Evolutionary conservation across 1,140 invertebrate genomes (phyloP), one percentile per base, ranked within the genome.

Genomic region (Portunus trituberculatus): DNA sequence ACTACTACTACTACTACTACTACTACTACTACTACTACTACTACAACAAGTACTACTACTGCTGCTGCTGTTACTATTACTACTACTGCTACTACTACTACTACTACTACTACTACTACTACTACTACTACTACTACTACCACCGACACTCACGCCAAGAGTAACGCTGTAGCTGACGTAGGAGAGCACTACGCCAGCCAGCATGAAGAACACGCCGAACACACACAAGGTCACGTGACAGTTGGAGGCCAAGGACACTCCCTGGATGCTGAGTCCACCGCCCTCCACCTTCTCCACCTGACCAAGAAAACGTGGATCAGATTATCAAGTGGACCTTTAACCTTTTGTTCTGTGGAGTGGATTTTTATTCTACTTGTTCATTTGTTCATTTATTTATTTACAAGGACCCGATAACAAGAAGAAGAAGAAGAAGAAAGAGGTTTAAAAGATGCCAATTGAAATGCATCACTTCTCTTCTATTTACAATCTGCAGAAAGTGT

Each of bases 231-330:
- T 96, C 12, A 96, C 93, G 82, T 96, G 95, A 46, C 95, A 96
- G 59, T 96, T 91, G 28, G 92, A 93, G 10, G 95, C 95, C 46
- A 96, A 76, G 76, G 93, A 86, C 82, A 96, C 95, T 0, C 95
- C 95, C 29, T 93, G 89, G 82, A 96, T 96, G 83, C 92, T 96
- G 6, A 96, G 90, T 0, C 95, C 95, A 4, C 95, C 95, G 25
- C 95, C 95, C 12, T 96, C 95, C 28, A 96, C 92, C 28, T 94
- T 94, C 93, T 96, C 95, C 14, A 96, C 93, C 95, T 96, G 52
- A 8, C 28, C 14, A 7, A 29, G 7, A 59, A 25, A 29, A 76
- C 67, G 6, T 76, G 90, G 20, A 59, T 91, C 20, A 76, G 91
- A n/a, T 32, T 92, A 4, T 31, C n/a, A 31, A 6, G 14, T 28